Percentiles rank a stretch among this genome's conserved stretches.
Evolutionary conservation across 2,888 invertebrate species (phyloP).

Genomic region (Chironomus tentans): DNA sequence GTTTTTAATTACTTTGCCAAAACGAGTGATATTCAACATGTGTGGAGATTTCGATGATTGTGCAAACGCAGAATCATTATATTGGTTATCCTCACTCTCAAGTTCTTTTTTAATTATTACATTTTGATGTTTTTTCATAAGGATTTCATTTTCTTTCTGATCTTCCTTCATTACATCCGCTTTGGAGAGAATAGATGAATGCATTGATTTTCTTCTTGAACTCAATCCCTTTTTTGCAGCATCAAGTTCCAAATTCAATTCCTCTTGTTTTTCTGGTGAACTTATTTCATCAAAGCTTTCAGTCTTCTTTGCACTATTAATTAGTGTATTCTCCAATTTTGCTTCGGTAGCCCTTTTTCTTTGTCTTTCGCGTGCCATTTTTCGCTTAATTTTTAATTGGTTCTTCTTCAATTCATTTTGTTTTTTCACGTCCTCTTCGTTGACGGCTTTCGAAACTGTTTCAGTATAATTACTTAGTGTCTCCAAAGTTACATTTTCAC

Average conservation of each 20-base stretch:
- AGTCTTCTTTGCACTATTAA: neutral
- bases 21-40: no score
- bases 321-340: neutral
- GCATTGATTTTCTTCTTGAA: no score
- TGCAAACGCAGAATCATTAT: no score
- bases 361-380: neutral
- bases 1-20: neutral
- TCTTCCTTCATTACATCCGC: no score
- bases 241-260: no score
- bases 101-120: neutral
- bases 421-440: neutral
- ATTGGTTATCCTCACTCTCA: no score
- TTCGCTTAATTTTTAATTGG: constrained; percentile 7
- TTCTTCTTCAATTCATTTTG: constrained; percentile 17
- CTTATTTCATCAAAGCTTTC: neutral
- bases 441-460: constrained; percentile 13
- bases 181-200: neutral
- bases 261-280: neutral
- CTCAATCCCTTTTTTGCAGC: no score
- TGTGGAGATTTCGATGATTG: neutral
- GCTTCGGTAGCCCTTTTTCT: neutral
- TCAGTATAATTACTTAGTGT: constrained; percentile 30
- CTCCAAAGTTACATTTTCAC: constrained; percentile 48
- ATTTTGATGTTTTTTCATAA: no score
- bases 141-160: neutral